These are phyloP conservation scores for Alca torda DNA, from an alignment of 2,797 vertebrate genomes.

Conservation along the genomic window DNA sequence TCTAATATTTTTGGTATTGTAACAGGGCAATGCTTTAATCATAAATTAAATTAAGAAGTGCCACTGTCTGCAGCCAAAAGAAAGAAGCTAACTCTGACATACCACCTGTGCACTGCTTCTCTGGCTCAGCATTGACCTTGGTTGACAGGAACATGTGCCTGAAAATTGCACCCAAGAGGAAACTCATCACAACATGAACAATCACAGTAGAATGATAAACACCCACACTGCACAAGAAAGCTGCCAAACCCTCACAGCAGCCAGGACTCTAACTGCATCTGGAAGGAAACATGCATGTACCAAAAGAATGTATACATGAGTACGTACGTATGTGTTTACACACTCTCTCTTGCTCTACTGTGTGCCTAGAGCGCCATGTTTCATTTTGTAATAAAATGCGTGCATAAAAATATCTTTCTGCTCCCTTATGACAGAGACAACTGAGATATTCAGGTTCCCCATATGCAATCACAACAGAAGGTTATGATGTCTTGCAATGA, in stretches of 20 bases:
- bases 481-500: background rate
- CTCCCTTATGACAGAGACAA: background rate
- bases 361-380: background rate
- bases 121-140: constrained; percentile 45
- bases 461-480: background rate
- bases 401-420: background rate
- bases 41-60: constrained; percentile 22
- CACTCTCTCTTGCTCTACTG: background rate
- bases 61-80: constrained; percentile 33
- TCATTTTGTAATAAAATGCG: background rate
- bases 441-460: background rate
- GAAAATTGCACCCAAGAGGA: constrained; percentile 63
- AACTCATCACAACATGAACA: constrained; percentile 56
- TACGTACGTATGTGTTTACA: background rate
- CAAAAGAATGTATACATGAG: background rate
- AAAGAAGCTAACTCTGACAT: background rate
- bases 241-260: constrained; percentile 61
- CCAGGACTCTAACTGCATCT: constrained; percentile 57
- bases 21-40: constrained; percentile 27
- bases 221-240: constrained; percentile 44
- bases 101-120: constrained; percentile 25
- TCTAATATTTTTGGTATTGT: background rate
- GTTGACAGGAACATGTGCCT: constrained; percentile 69
- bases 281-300: constrained; percentile 29
- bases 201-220: constrained; percentile 71